phyloP scores from a whole-genome alignment of 1,140 invertebrate genomes.

The Hesperophylax magnus region DNA sequence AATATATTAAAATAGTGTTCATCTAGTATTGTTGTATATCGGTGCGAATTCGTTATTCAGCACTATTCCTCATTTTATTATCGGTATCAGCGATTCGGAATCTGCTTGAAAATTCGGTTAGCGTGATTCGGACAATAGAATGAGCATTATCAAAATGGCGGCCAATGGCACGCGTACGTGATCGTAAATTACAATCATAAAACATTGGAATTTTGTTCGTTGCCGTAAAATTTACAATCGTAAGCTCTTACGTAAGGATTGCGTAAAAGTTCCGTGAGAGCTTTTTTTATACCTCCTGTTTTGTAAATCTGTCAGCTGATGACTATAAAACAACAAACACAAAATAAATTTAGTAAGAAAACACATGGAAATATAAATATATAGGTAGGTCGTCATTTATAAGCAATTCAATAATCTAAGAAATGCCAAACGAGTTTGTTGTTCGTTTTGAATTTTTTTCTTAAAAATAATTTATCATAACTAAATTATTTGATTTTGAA shows the following conservation, averaged over 20 bases:
- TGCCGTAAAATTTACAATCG: slow-evolving; percentile 45
- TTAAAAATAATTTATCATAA: no score
- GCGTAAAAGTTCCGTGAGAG: slow-evolving; percentile 4
- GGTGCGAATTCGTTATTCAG: slow-evolving; percentile 15
- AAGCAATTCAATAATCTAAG: no score
- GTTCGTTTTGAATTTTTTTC: no score
- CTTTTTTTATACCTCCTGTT: slow-evolving; percentile 9
- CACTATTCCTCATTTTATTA: slow-evolving; percentile 23
- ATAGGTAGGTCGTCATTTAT: no score
- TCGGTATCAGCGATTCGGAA: slow-evolving; percentile 16
- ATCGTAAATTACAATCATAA: slow-evolving; percentile 48
- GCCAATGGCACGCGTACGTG: slow-evolving; percentile 30
- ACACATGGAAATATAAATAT: no score
- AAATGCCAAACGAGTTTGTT: no score
- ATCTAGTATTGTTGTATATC: neutral
- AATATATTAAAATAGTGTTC: no score
- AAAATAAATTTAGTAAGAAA: no score
- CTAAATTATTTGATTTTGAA: no score
- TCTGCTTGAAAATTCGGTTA: slow-evolving; percentile 34
- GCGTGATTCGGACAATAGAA: slow-evolving; percentile 45
- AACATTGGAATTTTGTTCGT: slow-evolving; percentile 45
- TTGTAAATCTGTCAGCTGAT: neutral
- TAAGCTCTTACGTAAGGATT: neutral
- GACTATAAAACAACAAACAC: no score
- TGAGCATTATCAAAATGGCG: slow-evolving; percentile 40